Evolutionary conservation across 1,140 invertebrate genomes (phyloP).

Genomic region (Apocrypta bakeri): DNA sequence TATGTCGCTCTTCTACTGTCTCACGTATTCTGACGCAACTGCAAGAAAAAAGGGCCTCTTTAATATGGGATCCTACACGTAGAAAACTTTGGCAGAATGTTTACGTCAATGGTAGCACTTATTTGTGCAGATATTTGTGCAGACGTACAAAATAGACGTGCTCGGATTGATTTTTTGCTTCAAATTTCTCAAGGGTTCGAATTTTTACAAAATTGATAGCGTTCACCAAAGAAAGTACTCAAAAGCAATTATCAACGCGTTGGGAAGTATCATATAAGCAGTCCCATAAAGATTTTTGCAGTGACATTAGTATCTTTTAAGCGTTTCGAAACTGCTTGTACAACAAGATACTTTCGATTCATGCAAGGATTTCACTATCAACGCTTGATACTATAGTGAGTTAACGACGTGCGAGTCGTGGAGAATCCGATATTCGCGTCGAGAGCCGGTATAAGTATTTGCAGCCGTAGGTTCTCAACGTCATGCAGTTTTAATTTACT

Average conservation of each 20-base stretch:
- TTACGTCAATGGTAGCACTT: not conserved
- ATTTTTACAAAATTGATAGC: not conserved
- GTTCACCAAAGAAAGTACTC: not conserved
- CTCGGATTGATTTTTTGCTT: no score
- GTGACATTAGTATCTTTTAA: not conserved
- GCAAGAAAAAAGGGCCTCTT: not conserved
- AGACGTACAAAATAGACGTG: not conserved
- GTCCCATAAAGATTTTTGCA: not conserved
- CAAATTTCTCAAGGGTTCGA: not conserved
- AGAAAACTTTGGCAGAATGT: not conserved
- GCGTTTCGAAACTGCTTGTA: not conserved
- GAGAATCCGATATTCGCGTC: not conserved
- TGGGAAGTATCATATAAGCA: not conserved
- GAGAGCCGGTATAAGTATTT: not conserved
- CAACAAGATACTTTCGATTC: not conserved
- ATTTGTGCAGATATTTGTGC: not conserved
- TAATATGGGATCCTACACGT: not conserved
- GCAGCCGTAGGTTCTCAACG: not conserved
- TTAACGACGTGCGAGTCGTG: not conserved
- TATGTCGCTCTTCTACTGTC: not conserved
- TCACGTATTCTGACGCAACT: constrained; percentile 5
- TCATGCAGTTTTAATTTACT: not conserved
- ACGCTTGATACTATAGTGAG: not conserved
- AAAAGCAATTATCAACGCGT: not conserved
- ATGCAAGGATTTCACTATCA: not conserved